phyloP scores from a whole-genome alignment of 2,113 vertebrate species.

The Hoplias malabaricus region DNA sequence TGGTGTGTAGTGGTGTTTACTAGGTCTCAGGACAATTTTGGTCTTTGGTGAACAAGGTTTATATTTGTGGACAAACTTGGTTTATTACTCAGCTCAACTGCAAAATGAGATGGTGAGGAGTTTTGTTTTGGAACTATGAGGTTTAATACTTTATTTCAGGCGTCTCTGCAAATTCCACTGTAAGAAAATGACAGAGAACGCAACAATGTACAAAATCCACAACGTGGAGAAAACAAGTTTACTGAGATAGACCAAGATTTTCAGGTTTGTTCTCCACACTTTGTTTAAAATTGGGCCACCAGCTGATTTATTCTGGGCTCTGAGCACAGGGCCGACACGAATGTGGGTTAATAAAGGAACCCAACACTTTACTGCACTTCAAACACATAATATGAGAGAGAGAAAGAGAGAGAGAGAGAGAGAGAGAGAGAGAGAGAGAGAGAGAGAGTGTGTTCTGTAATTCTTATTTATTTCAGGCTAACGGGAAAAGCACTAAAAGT shows the following conservation, averaged over 20 bases:
- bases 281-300: background rate
- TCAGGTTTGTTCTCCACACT: background rate
- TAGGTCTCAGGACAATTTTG: background rate
- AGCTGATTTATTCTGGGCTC: background rate
- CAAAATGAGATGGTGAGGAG: no score
- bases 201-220: no score
- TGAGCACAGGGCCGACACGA: background rate
- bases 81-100: no score
- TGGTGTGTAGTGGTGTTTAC: background rate
- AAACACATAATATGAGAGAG: background rate
- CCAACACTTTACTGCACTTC: background rate
- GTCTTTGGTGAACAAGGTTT: background rate
- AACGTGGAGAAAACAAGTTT: no score
- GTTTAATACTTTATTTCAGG: no score
- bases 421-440: background rate
- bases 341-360: slow-evolving; percentile 23
- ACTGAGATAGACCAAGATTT: background rate
- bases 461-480: background rate
- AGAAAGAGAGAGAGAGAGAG: background rate
- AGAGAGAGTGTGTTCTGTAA: background rate
- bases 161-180: no score
- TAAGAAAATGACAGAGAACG: no score
- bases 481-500: background rate
- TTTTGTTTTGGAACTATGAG: no score
- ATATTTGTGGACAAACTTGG: background rate